These are phyloP conservation scores for Balanococcus diminutus DNA, from an alignment of 2,888 invertebrate species.

Conservation along the genomic window DNA sequence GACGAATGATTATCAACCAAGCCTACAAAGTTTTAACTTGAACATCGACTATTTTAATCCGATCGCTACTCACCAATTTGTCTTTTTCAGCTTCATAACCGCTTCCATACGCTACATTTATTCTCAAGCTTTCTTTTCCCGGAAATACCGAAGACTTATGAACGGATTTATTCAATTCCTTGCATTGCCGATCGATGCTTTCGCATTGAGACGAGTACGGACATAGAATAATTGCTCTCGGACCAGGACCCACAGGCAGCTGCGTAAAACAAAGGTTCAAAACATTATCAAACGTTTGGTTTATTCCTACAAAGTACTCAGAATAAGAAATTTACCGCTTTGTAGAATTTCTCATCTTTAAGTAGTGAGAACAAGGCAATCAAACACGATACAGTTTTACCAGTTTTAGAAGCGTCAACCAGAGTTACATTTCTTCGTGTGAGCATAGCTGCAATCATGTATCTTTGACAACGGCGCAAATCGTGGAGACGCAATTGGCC, in stretches of 20 bases:
- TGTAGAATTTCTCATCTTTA: neutral
- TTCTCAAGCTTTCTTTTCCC: neutral
- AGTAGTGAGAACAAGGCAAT: slow-evolving; percentile 1
- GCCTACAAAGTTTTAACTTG: too few relatives aligned
- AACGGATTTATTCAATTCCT: neutral
- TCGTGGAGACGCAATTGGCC: neutral
- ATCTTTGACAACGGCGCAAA: neutral
- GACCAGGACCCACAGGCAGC: slow-evolving; percentile 8
- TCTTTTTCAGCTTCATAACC: slow-evolving; percentile 23
- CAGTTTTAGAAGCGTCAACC: neutral
- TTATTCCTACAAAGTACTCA: neutral
- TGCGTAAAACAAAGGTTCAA: neutral
- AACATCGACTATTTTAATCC: neutral
- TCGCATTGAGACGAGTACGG: slow-evolving; percentile 45
- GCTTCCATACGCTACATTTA: slow-evolving; percentile 43
- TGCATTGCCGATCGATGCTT: neutral
- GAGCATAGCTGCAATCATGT: slow-evolving; percentile 43
- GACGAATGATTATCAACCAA: neutral
- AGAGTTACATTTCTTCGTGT: slow-evolving; percentile 18
- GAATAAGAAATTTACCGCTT: neutral
- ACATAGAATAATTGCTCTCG: slow-evolving; percentile 6
- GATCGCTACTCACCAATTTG: neutral
- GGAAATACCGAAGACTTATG: neutral
- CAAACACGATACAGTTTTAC: slow-evolving; percentile 10
- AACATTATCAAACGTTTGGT: neutral